phyloP scores from a whole-genome alignment of 2,113 vertebrate genomes.

The Eira barbara region DNA sequence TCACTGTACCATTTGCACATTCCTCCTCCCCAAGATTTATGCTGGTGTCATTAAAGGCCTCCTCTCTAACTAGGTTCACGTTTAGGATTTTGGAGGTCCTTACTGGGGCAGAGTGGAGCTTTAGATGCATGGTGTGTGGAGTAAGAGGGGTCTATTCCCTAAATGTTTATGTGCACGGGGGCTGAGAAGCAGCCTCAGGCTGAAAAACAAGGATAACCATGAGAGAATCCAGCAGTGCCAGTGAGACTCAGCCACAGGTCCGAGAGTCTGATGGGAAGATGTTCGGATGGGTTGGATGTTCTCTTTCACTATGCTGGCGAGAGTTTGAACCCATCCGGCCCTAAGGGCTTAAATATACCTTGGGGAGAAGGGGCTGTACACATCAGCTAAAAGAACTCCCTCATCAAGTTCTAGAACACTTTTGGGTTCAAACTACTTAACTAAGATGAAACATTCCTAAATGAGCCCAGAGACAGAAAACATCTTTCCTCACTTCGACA shows the following conservation, averaged over 20 bases:
- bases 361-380: neutral
- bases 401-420: neutral
- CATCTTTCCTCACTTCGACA: neutral
- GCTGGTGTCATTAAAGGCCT: neutral
- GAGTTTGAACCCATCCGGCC: neutral
- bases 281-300: fast-evolving
- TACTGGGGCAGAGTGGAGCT: neutral
- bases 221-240: neutral
- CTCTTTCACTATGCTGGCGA: neutral
- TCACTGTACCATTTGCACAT: neutral
- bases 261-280: neutral
- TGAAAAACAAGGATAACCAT: neutral
- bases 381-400: neutral
- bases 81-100: neutral
- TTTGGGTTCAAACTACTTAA: neutral
- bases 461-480: neutral
- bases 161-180: neutral
- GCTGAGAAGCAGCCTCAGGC: neutral
- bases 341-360: neutral
- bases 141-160: neutral
- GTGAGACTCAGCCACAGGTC: neutral
- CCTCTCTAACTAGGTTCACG: neutral
- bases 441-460: neutral
- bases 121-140: neutral
- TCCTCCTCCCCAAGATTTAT: neutral